A percentile compares a stretch with the other conserved stretches of the same genome.
Evolutionary conservation across 2,113 vertebrate genomes (phyloP).

Genomic region (Madoqua kirkii): DNA sequence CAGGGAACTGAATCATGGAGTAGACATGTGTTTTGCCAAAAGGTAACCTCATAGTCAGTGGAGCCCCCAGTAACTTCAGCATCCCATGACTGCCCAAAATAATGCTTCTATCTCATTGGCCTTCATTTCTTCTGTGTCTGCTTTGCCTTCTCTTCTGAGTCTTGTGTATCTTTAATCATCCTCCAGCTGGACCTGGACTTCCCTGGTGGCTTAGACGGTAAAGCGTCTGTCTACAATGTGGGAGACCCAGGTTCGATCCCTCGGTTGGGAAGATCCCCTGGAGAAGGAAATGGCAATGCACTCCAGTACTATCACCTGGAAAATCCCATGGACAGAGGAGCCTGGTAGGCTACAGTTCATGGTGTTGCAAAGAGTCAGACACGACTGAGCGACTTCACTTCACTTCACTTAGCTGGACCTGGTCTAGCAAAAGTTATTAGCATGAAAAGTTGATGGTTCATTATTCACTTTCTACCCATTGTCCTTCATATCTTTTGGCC

Average conservation of each 20-base stretch:
- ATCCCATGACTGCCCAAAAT: neutral
- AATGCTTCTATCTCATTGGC: neutral
- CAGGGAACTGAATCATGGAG: neutral
- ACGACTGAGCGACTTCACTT: too few relatives aligned
- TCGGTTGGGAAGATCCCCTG: too few relatives aligned
- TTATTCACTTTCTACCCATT: neutral
- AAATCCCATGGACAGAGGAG: too few relatives aligned
- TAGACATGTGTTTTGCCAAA: slow-evolving; percentile 20
- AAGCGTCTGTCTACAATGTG: too few relatives aligned
- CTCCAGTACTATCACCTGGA: too few relatives aligned
- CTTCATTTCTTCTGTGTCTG: slow-evolving; percentile 21
- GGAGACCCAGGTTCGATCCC: neutral
- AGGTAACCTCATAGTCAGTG: neutral
- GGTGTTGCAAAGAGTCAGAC: too few relatives aligned
- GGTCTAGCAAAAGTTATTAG: neutral
- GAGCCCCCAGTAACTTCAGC: neutral
- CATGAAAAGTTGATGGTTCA: neutral
- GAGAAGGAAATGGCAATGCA: too few relatives aligned
- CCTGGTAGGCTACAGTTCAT: too few relatives aligned
- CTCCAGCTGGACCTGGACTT: neutral
- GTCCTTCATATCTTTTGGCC: neutral
- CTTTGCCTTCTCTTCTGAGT: neutral
- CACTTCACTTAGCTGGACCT: neutral
- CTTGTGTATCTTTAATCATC: neutral
- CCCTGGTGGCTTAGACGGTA: too few relatives aligned